phyloP scores from a whole-genome alignment of 2,113 vertebrate genomes.

The Meriones unguiculatus region DNA sequence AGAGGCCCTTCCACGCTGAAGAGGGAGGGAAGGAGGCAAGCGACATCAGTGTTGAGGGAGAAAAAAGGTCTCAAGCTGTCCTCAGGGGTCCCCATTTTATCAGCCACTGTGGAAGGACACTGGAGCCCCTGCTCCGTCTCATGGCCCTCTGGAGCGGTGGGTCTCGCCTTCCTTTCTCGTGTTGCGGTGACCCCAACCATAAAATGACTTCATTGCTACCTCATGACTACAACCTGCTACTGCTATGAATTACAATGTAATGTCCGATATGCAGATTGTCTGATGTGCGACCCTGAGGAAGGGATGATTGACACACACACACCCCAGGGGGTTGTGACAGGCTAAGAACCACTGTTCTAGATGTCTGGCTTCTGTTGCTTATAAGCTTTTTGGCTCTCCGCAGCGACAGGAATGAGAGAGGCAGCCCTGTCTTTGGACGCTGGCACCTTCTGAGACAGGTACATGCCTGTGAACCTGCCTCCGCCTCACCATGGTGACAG shows the following conservation, averaged over 20 bases:
- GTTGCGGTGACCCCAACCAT: neutral
- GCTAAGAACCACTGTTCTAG: neutral
- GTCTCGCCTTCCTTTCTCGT: neutral
- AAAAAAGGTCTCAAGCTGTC: neutral
- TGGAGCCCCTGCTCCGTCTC: neutral
- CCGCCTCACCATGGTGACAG: neutral
- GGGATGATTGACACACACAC: neutral
- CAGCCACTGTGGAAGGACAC: neutral
- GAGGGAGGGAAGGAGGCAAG: slow-evolving; percentile 11
- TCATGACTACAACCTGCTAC: neutral
- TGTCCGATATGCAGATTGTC: neutral
- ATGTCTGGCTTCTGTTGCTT: neutral
- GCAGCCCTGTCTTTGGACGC: neutral
- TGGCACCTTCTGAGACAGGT: neutral
- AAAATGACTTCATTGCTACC: neutral
- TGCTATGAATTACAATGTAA: neutral
- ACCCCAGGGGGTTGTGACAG: neutral
- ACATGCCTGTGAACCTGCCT: neutral
- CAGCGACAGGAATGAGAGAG: neutral
- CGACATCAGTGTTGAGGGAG: too few species aligned
- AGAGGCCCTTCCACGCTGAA: neutral
- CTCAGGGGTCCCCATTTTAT: neutral
- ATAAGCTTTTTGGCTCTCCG: neutral
- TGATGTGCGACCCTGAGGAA: neutral
- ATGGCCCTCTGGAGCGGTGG: neutral